Evolutionary conservation across 2,888 invertebrate species (phyloP), one percentile per base, ranked within the genome.

Genomic region (Pollenia angustigena): DNA sequence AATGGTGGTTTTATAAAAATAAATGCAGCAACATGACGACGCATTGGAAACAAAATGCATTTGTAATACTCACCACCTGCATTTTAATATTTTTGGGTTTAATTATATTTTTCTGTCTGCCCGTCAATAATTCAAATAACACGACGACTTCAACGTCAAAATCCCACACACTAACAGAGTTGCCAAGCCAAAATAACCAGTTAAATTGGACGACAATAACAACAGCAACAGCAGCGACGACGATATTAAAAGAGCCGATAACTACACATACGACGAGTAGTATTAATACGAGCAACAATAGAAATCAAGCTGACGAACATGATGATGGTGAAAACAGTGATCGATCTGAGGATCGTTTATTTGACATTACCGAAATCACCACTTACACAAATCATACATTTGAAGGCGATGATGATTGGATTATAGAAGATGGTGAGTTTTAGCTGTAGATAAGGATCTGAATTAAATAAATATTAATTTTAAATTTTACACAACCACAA

Each of bases 11-110:
- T 74, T 90, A 89, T 81, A 90, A 89, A 89, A 89, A 88, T 89
- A 90, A 91, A 87, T 89, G 89, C 88, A 89, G 88, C 87, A 92
- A 90, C 85, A 92, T 92, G 93, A 92, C 93, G 69, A 90, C 91
- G 60, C 90, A 90, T 87, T 91, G 90, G 91, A 90, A 90, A 71
- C 91, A 90, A 74, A 89, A 90, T 71, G 89, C 88, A 85, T 89
- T 88, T 81, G 85, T 90, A 9, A 81, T 90, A 83, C 79, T 89
- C 80, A 85, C 88, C 84, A 87, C 88, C 60, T 87, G 89, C 84
- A 86, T 89, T 46, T 56, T 89, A 48, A 16, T 89, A 32, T 48
- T 89, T 62, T 82, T 91, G 81, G 88, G 90, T 46, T 80, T 90
- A 48, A 80, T 89, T 8, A 88, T 89, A 71, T 88, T 89, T 72